Evolutionary conservation across 2,797 vertebrate species (phyloP), one percentile per base, ranked within the genome.

Genomic region (Acestrorhynchus altus): DNA sequence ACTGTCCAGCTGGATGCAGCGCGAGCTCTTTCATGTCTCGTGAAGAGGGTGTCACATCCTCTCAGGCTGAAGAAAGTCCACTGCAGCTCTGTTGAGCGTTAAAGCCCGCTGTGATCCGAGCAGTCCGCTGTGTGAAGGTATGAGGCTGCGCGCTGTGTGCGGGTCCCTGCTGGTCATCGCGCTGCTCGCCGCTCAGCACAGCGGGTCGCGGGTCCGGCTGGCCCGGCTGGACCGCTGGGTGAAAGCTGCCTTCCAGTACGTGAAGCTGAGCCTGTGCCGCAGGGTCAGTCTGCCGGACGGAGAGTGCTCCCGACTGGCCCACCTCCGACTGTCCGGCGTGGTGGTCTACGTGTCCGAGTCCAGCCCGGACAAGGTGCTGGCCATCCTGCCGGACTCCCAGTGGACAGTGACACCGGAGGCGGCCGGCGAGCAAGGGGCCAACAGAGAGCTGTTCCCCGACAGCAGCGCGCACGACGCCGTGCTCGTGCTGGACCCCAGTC

Each of bases 401-500:
- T 87, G 90, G 0, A 66, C 74, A 0, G 84, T 84, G 40, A 61
- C 57, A 20, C 79, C 83, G 68, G 70, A 80, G 74, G 68, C 81
- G 76, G 89, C 89, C 0, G 86, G 77, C 7, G 71, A 85, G 26
- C 84, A 78, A 77, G 82, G 89, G 71, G 51, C 56, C 18, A 87
- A 82, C 57, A 89, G 86, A 59, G 82, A 88, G 69, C 40, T 85
- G 4, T 86, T 85, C 56, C 77, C 88, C 0, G 86, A 84, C 24
- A 79, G 89, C 61, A 73, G 70, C 13, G 86, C 88, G 51, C 94
- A 95, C 1, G 94, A 95, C 49, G 93, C 89, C 0, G 89, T 94
- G 56, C 82, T 95, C 56, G 89, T 94, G 47, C 83, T 95, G 68
- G 94, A 95, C 81, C 94, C 93, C 0, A 95, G 88, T 71, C 94